Evolutionary conservation across 2,888 invertebrate genomes (phyloP).

Genomic region (Saturnia pavonia): DNA sequence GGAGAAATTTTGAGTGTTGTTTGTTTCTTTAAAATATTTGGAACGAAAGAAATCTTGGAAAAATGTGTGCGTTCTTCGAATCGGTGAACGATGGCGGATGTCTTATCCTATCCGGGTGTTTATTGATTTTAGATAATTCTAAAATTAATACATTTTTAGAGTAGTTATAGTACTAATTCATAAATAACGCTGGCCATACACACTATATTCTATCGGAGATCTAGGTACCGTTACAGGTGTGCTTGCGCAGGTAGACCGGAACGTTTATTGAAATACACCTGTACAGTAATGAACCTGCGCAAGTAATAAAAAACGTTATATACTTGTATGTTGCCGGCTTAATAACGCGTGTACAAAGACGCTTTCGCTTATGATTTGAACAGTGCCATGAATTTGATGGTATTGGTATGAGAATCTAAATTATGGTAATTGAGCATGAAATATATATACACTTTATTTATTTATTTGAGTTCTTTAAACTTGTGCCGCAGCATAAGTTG

Average conservation of each 20-base stretch:
- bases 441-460: slow-evolving; percentile 1
- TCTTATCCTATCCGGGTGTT: neutral
- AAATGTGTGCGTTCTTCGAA: neutral
- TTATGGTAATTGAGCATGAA: slow-evolving; percentile 3
- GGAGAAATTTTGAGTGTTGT: neutral
- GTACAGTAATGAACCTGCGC: too few relatives aligned
- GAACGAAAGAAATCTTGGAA: neutral
- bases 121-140: neutral
- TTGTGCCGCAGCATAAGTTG: slow-evolving; percentile 20
- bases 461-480: neutral
- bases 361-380: slow-evolving; percentile 12
- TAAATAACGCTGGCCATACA: too few relatives aligned
- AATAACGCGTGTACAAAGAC: neutral
- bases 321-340: too few relatives aligned
- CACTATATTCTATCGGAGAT: too few relatives aligned
- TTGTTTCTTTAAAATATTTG: neutral
- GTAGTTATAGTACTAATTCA: too few relatives aligned
- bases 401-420: neutral
- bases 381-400: neutral
- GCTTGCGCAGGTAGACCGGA: too few relatives aligned
- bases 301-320: too few relatives aligned
- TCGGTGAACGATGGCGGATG: too few relatives aligned
- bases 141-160: too few relatives aligned
- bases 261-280: too few relatives aligned
- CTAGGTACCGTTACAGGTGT: too few relatives aligned